These are phyloP conservation scores for Grantiella picta DNA, from an alignment of 2,113 vertebrate genomes.

Conservation along the genomic window DNA sequence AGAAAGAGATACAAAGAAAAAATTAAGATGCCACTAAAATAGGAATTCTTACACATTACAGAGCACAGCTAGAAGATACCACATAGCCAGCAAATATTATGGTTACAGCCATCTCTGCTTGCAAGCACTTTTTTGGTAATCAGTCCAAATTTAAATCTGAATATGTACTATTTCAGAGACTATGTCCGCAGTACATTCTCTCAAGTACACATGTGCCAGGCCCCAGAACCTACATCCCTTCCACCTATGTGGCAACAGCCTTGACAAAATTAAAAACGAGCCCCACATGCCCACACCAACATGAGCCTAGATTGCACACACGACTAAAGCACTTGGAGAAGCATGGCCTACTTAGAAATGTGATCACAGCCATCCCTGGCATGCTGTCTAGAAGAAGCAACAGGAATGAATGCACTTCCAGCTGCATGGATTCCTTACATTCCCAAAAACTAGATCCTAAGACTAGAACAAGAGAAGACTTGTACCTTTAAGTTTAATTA, in stretches of 20 bases:
- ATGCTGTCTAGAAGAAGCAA: neutral
- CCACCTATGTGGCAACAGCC: neutral
- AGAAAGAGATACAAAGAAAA: neutral
- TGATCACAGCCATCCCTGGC: neutral
- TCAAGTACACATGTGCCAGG: rapidly evolving
- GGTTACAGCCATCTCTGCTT: neutral
- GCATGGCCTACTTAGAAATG: neutral
- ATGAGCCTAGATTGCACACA: neutral
- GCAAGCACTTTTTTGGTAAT: neutral
- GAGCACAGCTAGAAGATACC: neutral
- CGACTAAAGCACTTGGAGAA: neutral
- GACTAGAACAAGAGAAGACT: neutral
- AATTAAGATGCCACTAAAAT: neutral
- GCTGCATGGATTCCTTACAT: neutral
- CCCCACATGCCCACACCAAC: neutral
- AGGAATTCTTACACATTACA: neutral
- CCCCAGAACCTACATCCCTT: neutral
- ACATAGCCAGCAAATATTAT: neutral
- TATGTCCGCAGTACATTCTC: neutral
- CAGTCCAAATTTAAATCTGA: neutral
- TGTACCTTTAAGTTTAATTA: neutral
- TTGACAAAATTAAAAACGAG: neutral
- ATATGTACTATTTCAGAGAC: neutral
- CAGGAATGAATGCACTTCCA: neutral
- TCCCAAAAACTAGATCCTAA: neutral